Evolutionary conservation across 2,113 vertebrate genomes (phyloP).

Genomic region (Meles meles): DNA sequence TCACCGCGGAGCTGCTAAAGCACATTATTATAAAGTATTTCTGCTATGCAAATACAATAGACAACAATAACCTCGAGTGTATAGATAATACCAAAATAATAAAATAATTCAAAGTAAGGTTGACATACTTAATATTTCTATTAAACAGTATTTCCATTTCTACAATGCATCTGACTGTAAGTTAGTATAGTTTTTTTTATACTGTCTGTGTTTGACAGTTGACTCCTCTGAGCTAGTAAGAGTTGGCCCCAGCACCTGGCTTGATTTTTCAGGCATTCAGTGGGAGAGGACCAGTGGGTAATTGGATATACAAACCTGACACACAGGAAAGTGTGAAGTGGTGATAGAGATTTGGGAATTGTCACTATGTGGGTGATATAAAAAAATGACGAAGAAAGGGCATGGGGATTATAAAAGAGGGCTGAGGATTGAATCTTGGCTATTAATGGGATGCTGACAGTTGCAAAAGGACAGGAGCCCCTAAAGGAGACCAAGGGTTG

Average conservation of each 20-base stretch:
- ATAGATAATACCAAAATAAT: not conserved
- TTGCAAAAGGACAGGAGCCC: not conserved
- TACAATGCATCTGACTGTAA: not conserved
- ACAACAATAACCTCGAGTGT: not conserved
- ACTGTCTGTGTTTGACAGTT: not conserved
- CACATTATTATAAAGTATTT: not conserved
- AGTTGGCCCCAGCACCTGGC: too few species aligned
- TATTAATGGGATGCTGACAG: not conserved
- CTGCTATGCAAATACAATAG: not conserved
- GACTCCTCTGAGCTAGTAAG: not conserved
- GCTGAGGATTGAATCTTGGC: not conserved
- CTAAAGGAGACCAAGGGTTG: not conserved
- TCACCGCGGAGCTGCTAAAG: not conserved
- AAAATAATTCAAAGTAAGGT: not conserved
- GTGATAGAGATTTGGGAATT: not conserved
- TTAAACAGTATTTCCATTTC: not conserved
- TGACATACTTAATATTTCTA: not conserved
- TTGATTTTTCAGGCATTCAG: not conserved
- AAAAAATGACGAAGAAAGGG: not conserved
- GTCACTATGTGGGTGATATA: not conserved
- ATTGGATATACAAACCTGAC: not conserved
- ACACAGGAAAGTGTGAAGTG: not conserved
- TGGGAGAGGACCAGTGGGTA: not conserved
- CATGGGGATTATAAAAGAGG: not conserved
- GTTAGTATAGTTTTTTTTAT: not conserved